Conservation (phyloP, 2,113 vertebrate species). For the Plotosus lineatus region DNA sequence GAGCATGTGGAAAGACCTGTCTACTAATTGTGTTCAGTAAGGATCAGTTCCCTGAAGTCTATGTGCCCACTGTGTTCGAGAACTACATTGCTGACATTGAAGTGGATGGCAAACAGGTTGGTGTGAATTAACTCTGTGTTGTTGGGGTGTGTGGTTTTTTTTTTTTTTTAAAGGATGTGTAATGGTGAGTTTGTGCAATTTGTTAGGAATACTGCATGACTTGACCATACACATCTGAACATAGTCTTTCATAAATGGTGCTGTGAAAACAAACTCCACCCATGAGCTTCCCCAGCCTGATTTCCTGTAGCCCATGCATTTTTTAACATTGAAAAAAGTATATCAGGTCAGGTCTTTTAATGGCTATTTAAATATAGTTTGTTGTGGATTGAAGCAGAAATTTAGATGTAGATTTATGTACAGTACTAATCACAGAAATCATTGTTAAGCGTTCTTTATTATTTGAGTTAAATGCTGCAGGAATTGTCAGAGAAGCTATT, state of each 20-base stretch:
- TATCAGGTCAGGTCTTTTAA: background rate
- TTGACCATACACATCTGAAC: background rate
- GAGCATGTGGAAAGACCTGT: constrained; percentile 96
- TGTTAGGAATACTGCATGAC: background rate
- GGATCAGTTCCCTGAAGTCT: constrained; percentile 97
- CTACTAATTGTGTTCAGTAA: constrained; percentile 98
- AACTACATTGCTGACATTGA: constrained; percentile 99
- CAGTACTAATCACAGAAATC: background rate
- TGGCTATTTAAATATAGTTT: background rate
- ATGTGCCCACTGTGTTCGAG: constrained; percentile 95
- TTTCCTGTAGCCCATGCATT: background rate
- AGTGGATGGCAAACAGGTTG: constrained; percentile 94
- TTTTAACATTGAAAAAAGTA: background rate
- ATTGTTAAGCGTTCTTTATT: background rate
- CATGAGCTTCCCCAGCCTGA: background rate
- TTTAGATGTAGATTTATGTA: background rate
- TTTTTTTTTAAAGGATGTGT: background rate
- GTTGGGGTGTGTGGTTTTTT: background rate
- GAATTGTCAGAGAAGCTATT: background rate
- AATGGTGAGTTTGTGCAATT: background rate
- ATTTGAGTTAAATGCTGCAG: background rate
- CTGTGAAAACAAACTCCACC: background rate
- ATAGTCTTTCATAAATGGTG: background rate
- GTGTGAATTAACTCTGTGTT: constrained; percentile 46
- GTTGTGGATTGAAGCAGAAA: background rate